Evolutionary conservation across 2,797 vertebrate species (phyloP).

Genomic region (Platyrinchus mystaceus): DNA sequence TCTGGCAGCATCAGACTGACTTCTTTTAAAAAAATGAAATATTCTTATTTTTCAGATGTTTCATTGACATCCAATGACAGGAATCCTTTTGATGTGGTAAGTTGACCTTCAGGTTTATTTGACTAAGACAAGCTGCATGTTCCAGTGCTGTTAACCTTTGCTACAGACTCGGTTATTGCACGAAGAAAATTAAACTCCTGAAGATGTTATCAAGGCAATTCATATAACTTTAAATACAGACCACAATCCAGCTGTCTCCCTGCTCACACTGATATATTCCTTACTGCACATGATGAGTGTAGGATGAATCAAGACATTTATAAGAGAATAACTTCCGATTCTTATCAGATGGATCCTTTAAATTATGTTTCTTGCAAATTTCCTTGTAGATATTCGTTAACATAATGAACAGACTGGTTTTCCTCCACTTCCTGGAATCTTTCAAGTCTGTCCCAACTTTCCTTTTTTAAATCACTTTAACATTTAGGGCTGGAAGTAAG

Average conservation of each 20-base stretch:
- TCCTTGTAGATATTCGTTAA: not conserved
- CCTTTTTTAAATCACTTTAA: not conserved
- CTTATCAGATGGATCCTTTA: not conserved
- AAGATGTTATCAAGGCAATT: not conserved
- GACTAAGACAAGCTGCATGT: not conserved
- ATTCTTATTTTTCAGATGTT: conserved; percentile 37
- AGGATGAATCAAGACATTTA: not conserved
- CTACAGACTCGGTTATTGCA: not conserved
- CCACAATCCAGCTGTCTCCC: not conserved
- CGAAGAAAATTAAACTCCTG: not conserved
- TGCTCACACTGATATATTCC: not conserved
- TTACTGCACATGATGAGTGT: not conserved
- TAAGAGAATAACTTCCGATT: not conserved
- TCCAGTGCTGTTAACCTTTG: not conserved
- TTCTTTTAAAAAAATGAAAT: not conserved
- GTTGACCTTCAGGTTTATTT: conserved; percentile 1
- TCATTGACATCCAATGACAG: not conserved
- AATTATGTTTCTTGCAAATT: not conserved
- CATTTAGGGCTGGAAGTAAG: not conserved
- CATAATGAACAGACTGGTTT: not conserved
- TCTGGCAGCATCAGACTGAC: not conserved
- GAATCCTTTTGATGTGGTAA: conserved; percentile 15
- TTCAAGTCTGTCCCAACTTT: not conserved
- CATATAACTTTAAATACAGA: not conserved
- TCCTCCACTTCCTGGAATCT: not conserved